Evolutionary conservation across 2,113 vertebrate species (phyloP), one percentile per base, ranked within the genome.

Genomic region (Melanotaenia duboulayi): DNA sequence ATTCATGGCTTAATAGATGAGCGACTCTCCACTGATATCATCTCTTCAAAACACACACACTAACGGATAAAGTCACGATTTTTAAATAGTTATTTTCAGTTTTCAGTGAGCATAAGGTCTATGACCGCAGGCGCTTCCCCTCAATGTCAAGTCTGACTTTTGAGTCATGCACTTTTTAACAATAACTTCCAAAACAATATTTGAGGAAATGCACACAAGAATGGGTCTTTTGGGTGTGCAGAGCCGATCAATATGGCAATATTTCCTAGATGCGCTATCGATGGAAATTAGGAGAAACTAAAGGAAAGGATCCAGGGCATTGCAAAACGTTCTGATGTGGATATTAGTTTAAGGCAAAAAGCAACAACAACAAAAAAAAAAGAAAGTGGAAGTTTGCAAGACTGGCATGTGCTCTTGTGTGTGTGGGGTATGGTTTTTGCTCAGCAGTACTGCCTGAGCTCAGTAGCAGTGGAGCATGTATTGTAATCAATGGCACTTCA

Each of bases 401-500:
- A 63, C 19, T 9, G 11, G 3, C 65, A 20, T 52, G 59, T 19
- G 50, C 62, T 70, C 40, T 3, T 50, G 65, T 71, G 61, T n/a
- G 19, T 40, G 63, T 73, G 54, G 81, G 69, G 58, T 56, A 50
- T n/a, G 19, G 59, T 65, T 68, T 78, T 64, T 62, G 61, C 78
- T 74, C 65, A 72, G 72, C 22, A n/a, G 59, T 59, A 60, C 65
- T 57, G 76, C 67, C 65, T 65, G 37, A 65, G 73, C 74, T 88
- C 71, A 81, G 89, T 74, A 80, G 78, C 82, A 88, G 60, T 83
- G 87, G 78, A 87, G 82, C 89, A 86, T 91, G 89, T 85, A 84
- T 63, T 86, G 80, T 81, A 87, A 92, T 92, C 91, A 92, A 92
- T 90, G 91, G 86, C 90, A 89, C 89, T 92, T 91, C 84, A 89